These are phyloP conservation scores for Sinosuthora webbiana DNA, from an alignment of 2,113 vertebrate genomes.

Conservation along the genomic window DNA sequence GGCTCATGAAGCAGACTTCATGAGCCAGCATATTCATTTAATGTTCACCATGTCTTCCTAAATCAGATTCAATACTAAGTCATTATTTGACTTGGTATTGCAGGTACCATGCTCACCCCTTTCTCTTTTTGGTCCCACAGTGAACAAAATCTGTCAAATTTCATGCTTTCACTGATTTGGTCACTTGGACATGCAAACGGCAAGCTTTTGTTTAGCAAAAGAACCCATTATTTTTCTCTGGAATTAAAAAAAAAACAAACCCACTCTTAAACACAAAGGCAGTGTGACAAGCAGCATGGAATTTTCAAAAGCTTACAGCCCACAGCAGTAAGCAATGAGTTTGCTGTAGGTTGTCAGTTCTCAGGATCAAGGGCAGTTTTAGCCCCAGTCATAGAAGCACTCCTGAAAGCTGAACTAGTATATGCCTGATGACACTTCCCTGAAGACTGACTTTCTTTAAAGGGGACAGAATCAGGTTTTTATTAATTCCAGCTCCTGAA, in stretches of 20 bases:
- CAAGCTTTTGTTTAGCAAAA: neutral
- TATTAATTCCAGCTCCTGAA: neutral
- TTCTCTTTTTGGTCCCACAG: neutral
- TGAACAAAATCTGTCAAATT: neutral
- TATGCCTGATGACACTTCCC: neutral
- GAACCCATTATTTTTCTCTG: neutral
- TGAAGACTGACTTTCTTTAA: neutral
- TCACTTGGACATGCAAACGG: neutral
- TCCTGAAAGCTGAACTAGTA: neutral
- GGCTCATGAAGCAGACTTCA: neutral
- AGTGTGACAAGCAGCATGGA: neutral
- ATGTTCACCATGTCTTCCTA: neutral
- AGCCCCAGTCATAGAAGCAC: neutral
- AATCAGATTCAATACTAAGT: neutral
- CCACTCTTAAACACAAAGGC: neutral
- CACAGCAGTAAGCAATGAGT: neutral
- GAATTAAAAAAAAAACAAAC: neutral
- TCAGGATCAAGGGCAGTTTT: neutral
- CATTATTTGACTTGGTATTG: neutral
- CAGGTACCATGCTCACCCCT: neutral
- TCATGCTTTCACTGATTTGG: neutral
- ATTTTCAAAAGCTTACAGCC: neutral
- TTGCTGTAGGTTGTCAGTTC: neutral
- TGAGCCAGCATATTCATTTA: neutral
- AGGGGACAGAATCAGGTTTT: neutral